Percentiles rank a stretch among this genome's conserved stretches.
Evolutionary conservation across 2,888 invertebrate species (phyloP).

Genomic region (Eretmocerus hayati): DNA sequence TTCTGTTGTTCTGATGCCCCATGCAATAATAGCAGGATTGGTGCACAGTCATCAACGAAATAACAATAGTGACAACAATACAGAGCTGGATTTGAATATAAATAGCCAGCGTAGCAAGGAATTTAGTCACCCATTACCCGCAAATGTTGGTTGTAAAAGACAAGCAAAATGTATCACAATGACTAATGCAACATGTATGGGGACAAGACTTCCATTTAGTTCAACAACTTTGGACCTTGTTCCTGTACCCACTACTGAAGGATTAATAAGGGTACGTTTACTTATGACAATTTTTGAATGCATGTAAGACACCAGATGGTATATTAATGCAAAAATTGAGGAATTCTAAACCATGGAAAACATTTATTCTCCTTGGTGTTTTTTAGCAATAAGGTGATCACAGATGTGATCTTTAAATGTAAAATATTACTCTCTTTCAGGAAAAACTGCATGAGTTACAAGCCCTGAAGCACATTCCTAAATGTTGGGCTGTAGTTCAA

Average conservation of each 20-base stretch:
- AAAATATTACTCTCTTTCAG: conserved; percentile 35
- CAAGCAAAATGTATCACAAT: conserved; percentile 65
- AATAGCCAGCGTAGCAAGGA: too few relatives aligned
- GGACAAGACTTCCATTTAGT: conserved; percentile 69
- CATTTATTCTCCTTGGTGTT: too few relatives aligned
- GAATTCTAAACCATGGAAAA: too few relatives aligned
- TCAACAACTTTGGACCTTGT: conserved; percentile 70
- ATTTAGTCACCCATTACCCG: too few relatives aligned
- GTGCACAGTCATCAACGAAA: conserved; percentile 30
- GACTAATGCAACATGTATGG: conserved; percentile 63
- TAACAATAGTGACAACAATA: conserved; percentile 30
- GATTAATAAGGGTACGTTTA: conserved; percentile 35
- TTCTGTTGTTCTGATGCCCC: conserved; percentile 22
- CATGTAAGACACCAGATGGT: too few relatives aligned
- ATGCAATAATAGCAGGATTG: conserved; percentile 27
- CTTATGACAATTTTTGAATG: too few relatives aligned
- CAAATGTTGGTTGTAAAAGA: conserved; percentile 56
- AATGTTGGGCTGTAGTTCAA: conserved; percentile 92
- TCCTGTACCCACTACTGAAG: conserved; percentile 56
- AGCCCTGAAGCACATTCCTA: conserved; percentile 76
- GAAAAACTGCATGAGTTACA: conserved; percentile 67
- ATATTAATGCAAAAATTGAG: too few relatives aligned
- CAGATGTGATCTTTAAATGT: too few relatives aligned
- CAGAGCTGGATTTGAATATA: too few relatives aligned
- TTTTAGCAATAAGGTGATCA: too few relatives aligned